Evolutionary conservation across 2,888 invertebrate species (phyloP).

Genomic region (Sarcophaga rosellei): DNA sequence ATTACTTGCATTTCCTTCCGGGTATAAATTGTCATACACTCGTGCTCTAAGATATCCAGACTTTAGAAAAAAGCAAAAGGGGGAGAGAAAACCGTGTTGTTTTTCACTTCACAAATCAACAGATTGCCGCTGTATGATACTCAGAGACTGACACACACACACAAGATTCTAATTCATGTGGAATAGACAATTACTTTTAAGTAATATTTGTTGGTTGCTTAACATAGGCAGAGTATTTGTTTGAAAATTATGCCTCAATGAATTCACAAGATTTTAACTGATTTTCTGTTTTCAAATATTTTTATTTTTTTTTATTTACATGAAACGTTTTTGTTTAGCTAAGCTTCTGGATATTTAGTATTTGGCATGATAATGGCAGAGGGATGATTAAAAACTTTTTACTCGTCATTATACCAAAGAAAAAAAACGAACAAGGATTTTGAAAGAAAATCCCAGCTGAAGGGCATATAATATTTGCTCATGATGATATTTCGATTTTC

Average conservation of each 20-base stretch:
- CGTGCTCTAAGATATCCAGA: background rate
- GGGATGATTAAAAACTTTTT: slow-evolving; percentile 4
- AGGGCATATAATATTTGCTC: slow-evolving; percentile 4
- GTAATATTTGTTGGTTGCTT: background rate
- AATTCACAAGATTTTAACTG: slow-evolving; percentile 31
- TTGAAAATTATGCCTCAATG: slow-evolving; percentile 8
- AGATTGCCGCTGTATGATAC: slow-evolving; percentile 37
- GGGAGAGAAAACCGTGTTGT: slow-evolving; percentile 12
- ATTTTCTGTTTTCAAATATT: slow-evolving; percentile 21
- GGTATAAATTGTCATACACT: slow-evolving; percentile 40
- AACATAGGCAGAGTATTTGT: background rate
- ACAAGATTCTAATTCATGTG: background rate
- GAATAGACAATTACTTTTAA: background rate
- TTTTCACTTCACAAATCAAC: slow-evolving; percentile 54
- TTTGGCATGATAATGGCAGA: background rate
- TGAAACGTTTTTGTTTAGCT: background rate
- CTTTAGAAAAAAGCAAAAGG: background rate
- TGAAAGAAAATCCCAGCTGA: slow-evolving; percentile 4
- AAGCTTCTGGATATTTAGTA: slow-evolving; percentile 1
- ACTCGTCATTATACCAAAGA: background rate
- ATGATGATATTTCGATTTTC: slow-evolving; percentile 38
- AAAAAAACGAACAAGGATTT: background rate
- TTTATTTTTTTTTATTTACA: background rate
- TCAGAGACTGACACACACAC: background rate
- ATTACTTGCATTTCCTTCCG: slow-evolving; percentile 55